Conservation (phyloP, 2,888 invertebrate genomes). For the Plagiodera versicolora region DNA sequence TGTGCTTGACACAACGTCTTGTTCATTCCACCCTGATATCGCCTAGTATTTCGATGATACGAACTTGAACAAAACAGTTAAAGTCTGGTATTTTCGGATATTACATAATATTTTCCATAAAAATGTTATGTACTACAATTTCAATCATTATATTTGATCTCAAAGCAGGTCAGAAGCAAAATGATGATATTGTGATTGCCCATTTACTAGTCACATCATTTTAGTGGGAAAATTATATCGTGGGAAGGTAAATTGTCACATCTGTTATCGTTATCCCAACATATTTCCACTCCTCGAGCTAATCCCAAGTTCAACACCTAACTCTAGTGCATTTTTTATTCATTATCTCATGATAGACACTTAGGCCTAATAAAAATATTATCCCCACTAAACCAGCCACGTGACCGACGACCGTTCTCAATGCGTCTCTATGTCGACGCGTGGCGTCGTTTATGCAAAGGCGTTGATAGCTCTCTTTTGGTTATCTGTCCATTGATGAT, state of each 20-base stretch:
- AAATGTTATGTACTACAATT: too few species aligned
- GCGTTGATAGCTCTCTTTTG: slow-evolving; percentile 2
- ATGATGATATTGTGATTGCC: too few species aligned
- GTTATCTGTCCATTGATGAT: background rate
- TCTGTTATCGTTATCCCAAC: background rate
- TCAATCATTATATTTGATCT: too few species aligned
- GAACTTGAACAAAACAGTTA: too few species aligned
- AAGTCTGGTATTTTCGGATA: too few species aligned
- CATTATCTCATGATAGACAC: background rate
- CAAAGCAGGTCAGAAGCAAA: too few species aligned
- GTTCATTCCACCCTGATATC: too few species aligned
- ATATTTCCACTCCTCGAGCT: background rate
- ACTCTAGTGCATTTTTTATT: background rate
- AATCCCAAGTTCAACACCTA: background rate
- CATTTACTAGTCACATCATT: too few species aligned
- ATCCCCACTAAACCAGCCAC: background rate
- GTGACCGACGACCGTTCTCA: background rate
- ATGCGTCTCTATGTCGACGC: background rate
- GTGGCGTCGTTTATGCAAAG: slow-evolving; percentile 13
- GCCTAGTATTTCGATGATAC: too few species aligned
- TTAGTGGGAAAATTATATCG: background rate
- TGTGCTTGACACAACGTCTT: too few species aligned
- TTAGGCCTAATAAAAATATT: slow-evolving; percentile 3
- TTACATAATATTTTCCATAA: too few species aligned
- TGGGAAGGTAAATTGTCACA: background rate